These are phyloP conservation scores for Rhagoletis zephyria DNA, from an alignment of 1,140 invertebrate genomes.

Conservation along the genomic window DNA sequence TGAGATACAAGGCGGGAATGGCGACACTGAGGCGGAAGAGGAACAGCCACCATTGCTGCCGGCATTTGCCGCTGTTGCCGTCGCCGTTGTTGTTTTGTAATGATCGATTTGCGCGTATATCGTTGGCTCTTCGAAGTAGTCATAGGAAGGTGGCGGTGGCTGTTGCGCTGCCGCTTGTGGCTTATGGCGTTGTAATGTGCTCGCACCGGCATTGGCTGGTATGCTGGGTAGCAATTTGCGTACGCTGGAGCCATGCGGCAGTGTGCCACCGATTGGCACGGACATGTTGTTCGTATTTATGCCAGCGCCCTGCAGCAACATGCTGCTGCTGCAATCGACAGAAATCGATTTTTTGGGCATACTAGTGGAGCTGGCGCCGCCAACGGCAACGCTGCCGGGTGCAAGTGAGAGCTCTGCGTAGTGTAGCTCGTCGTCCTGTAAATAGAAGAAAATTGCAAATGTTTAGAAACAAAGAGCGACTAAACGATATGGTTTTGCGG, in stretches of 20 bases:
- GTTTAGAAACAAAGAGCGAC: not conserved
- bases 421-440: conserved; percentile 78
- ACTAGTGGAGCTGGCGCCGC: not conserved
- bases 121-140: conserved; percentile 75
- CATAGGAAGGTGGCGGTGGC: conserved; percentile 68
- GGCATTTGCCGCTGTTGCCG: conserved; percentile 67
- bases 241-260: conserved; percentile 70
- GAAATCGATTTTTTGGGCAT: conserved; percentile 57
- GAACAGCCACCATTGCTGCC: conserved; percentile 63
- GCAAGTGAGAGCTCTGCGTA: conserved; percentile 80
- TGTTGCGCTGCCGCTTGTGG: conserved; percentile 64
- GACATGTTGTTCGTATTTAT: conserved; percentile 58
- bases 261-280: conserved; percentile 63
- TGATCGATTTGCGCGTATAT: conserved; percentile 83
- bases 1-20: conserved; percentile 65
- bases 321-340: conserved; percentile 58
- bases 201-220: conserved; percentile 65
- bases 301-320: conserved; percentile 62
- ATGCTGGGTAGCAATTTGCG: conserved; percentile 68
- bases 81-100: conserved; percentile 68
- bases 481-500: too few species aligned
- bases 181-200: conserved; percentile 65
- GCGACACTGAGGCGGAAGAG: conserved; percentile 64
- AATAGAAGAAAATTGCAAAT: conserved; percentile 4
- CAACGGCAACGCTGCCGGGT: conserved; percentile 58